These are phyloP conservation scores for Sapayoa aenigma DNA, from an alignment of 2,113 vertebrate genomes.

Conservation along the genomic window DNA sequence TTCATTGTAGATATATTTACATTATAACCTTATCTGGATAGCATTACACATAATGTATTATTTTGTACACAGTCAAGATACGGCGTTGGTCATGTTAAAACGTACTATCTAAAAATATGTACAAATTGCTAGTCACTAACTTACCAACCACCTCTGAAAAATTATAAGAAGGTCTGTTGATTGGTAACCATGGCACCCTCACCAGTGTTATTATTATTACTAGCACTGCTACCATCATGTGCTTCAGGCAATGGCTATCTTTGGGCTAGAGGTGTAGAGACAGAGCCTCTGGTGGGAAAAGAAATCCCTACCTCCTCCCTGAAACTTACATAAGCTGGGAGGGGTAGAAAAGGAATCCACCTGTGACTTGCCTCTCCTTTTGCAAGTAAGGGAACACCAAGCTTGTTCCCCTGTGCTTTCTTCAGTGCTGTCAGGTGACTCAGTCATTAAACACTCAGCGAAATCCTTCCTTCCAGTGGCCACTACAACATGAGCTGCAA, in stretches of 20 bases:
- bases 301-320: not conserved
- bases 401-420: not conserved
- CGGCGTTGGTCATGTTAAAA: constrained; percentile 44
- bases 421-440: not conserved
- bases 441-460: not conserved
- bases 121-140: not conserved
- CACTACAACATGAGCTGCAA: rapidly evolving
- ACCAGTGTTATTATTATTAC: not conserved
- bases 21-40: constrained; percentile 34
- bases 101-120: constrained; percentile 17
- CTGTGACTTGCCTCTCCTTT: not conserved
- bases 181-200: not conserved
- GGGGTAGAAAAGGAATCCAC: not conserved
- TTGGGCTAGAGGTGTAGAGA: not conserved
- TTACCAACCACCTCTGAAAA: not conserved
- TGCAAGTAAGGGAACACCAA: not conserved
- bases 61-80: constrained; percentile 20
- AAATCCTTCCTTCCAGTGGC: not conserved
- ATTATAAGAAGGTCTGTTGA: not conserved
- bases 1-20: constrained; percentile 67
- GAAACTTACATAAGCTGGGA: not conserved
- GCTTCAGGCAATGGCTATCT: constrained; percentile 3
- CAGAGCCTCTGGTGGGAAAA: not conserved
- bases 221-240: not conserved
- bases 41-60: constrained; percentile 2